Base-by-base conservation (phyloP, 1,140 invertebrate genomes). In the Drosophila simulans region DNA sequence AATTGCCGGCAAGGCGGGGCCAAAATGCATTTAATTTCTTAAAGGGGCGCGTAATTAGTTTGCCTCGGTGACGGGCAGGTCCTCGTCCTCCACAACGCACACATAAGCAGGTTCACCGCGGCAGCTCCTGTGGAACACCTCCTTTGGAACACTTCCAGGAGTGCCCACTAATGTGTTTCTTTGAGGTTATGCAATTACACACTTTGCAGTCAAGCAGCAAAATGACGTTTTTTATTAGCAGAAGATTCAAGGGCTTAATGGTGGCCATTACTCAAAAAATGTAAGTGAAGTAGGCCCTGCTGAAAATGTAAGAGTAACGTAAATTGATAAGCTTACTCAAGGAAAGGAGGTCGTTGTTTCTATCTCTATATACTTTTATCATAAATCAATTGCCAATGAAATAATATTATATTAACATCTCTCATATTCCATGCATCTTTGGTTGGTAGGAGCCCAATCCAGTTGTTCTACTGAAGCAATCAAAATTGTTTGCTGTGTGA, bases 1-100 rank as follows among this genome's bases (percentile, higher is more conserved):
- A 88, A 76, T 83, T 79, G 70, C 53, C 66, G 52, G 66, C 71
- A 68, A 86, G 78, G 53, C 82, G 78, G 73, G 75, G 66, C 79
- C 83, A 63, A 88, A 85, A 88, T 88, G 83, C 83, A 88, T 88
- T 88, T 88, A 83, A 88, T 88, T 88, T 88, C 83, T 83, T 80
- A 80, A 89, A 88, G 79, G 78, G 66, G 79, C 83, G 84, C 75
- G 71, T 88, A 88, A 88, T 88, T 88, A 88, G 83, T 86, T 86
- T 69, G 70, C 75, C 75, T 66, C 43, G 77, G 55, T 58, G 72
- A 57, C 60, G 45, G 48, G 48, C 55, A 43, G 77, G 56, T 65
- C 13, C 56, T 49, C 8, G 56, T 64, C n/a, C 55, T 43, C 10
- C 13, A 22, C 49, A 10, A 20, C 11, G 43, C 31, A 35, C 54